Conservation (phyloP, 2,113 vertebrate genomes). For the Hyperopisus bebe region DNA sequence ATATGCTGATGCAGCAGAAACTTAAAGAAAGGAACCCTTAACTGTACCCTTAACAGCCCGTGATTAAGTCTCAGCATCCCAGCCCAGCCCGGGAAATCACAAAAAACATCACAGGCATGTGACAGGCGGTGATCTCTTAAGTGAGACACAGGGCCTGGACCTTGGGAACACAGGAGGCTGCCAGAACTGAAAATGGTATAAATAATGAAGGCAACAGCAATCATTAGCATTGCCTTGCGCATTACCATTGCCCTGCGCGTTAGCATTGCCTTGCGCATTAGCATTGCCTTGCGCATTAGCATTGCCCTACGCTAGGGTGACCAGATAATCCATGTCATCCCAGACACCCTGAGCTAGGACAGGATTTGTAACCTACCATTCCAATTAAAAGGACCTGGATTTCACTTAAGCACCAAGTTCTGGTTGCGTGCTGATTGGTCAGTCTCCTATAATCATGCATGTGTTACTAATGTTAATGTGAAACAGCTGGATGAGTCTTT, state of each 20-base stretch:
- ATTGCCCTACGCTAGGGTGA: too few relatives aligned
- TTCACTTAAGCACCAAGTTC: too few relatives aligned
- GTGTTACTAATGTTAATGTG: too few relatives aligned
- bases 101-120: not conserved
- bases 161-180: not conserved
- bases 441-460: too few relatives aligned
- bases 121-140: not conserved
- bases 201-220: not conserved
- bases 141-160: not conserved
- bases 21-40: not conserved
- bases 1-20: constrained; percentile 16
- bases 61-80: not conserved
- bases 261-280: not conserved
- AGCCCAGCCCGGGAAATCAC: not conserved
- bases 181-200: not conserved
- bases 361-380: too few relatives aligned
- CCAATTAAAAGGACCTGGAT: too few relatives aligned
- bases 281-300: not conserved
- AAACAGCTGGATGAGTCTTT: too few relatives aligned
- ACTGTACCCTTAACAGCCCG: not conserved
- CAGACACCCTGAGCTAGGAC: too few relatives aligned
- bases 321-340: too few relatives aligned
- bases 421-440: too few relatives aligned
- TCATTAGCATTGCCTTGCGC: too few relatives aligned
- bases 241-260: too few relatives aligned